phyloP scores from a whole-genome alignment of 2,888 invertebrate species.

The Tortrix viridana region DNA sequence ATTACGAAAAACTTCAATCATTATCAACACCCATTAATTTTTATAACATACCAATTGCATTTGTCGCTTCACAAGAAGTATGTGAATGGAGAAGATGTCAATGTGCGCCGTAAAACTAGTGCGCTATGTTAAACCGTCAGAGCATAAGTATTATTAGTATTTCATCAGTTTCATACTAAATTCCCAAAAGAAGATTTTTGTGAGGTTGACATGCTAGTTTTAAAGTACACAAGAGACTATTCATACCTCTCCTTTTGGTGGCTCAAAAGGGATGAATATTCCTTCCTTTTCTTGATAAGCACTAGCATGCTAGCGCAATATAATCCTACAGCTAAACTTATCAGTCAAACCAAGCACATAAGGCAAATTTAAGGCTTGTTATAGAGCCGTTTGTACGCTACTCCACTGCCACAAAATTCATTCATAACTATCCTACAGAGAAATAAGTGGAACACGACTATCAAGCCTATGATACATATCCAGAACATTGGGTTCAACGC shows the following conservation, averaged over 20 bases:
- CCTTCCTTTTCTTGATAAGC: neutral
- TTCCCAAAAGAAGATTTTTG: slow-evolving; percentile 2
- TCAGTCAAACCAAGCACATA: slow-evolving; percentile 33
- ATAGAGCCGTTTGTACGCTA: slow-evolving; percentile 87
- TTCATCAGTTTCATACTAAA: neutral
- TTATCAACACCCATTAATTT: too few relatives aligned
- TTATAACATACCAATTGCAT: too few relatives aligned
- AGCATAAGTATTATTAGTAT: neutral
- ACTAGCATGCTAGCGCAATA: neutral
- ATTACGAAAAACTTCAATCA: too few relatives aligned
- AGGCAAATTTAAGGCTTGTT: slow-evolving; percentile 85
- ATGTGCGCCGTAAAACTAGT: too few relatives aligned
- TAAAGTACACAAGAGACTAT: neutral
- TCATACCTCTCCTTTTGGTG: slow-evolving; percentile 2
- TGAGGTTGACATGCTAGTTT: slow-evolving; percentile 4
- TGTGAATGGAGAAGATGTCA: too few relatives aligned
- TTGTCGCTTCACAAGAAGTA: too few relatives aligned
- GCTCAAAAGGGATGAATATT: neutral
- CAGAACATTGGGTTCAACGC: slow-evolving; percentile 96
- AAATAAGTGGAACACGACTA: slow-evolving; percentile 96
- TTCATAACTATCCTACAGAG: slow-evolving; percentile 95
- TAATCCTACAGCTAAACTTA: slow-evolving; percentile 11
- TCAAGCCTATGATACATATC: slow-evolving; percentile 94
- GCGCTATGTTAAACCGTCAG: neutral
- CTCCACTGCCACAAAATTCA: slow-evolving; percentile 91